Evolutionary conservation across 2,113 vertebrate species (phyloP).

Genomic region (Odobenus rosmarus): DNA sequence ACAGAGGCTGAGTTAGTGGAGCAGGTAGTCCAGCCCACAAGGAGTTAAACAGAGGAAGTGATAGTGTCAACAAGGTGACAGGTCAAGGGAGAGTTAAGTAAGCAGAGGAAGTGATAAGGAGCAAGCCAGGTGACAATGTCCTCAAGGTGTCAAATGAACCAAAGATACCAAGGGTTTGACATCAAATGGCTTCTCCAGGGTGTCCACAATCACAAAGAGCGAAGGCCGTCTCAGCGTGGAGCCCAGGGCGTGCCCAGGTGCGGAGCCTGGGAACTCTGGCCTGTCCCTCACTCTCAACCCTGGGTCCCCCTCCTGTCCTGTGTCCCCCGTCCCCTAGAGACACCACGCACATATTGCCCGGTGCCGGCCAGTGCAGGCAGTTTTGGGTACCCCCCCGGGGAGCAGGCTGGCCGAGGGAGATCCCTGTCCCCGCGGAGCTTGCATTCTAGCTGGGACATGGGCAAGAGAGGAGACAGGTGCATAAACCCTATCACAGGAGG

Average conservation of each 20-base stretch:
- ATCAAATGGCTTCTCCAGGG: background rate
- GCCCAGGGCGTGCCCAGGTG: background rate
- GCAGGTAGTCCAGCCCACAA: constrained; percentile 31
- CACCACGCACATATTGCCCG: too few species aligned
- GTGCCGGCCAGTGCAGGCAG: background rate
- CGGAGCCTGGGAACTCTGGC: background rate
- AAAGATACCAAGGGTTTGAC: fast-evolving
- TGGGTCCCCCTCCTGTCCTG: background rate
- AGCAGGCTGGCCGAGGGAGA: background rate
- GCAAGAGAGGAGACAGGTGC: background rate
- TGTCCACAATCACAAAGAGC: background rate
- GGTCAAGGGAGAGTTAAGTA: background rate
- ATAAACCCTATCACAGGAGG: fast-evolving
- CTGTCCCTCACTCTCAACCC: background rate
- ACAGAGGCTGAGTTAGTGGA: background rate
- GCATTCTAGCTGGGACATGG: background rate
- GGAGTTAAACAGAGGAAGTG: constrained; percentile 60
- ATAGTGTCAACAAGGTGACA: constrained; percentile 2
- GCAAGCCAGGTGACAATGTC: background rate
- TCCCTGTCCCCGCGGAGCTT: background rate
- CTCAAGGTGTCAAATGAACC: background rate
- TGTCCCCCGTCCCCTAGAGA: background rate
- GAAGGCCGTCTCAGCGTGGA: background rate
- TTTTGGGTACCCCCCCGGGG: background rate
- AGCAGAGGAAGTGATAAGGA: constrained; percentile 58